Percentiles rank a stretch among this genome's conserved stretches.
Conservation (phyloP, 2,797 vertebrate genomes). For the Bradypodion pumilum region DNA sequence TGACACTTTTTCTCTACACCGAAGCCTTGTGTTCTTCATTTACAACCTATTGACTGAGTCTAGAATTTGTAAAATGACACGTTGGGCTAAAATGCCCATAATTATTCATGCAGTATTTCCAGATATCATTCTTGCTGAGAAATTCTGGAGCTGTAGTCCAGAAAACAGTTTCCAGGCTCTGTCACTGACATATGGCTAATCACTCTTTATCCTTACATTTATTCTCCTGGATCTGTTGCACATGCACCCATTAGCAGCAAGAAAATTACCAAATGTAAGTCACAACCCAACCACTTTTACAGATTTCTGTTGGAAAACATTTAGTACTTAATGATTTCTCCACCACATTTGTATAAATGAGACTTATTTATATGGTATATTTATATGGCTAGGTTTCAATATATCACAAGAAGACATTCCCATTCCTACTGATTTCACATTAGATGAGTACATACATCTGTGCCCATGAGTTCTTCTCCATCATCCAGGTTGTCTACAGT, state of each 20-base stretch:
- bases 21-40: background rate
- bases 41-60: background rate
- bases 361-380: background rate
- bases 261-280: background rate
- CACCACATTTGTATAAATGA: background rate
- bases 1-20: background rate
- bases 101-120: too few species aligned
- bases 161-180: background rate
- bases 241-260: background rate
- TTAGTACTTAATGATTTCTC: background rate
- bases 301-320: background rate
- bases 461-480: conserved; percentile 86
- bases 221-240: background rate
- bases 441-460: conserved; percentile 81
- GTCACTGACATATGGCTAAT: background rate
- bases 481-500: conserved; percentile 92
- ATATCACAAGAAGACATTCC: background rate
- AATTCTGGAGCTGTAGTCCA: background rate
- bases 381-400: background rate
- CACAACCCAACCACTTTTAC: background rate
- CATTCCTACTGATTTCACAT: background rate
- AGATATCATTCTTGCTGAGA: background rate
- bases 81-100: too few species aligned
- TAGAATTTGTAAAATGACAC: too few species aligned
- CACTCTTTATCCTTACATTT: background rate